These are phyloP conservation scores for Poeciliopsis presidionis DNA, from an alignment of 2,797 vertebrate genomes.

Conservation along the genomic window DNA sequence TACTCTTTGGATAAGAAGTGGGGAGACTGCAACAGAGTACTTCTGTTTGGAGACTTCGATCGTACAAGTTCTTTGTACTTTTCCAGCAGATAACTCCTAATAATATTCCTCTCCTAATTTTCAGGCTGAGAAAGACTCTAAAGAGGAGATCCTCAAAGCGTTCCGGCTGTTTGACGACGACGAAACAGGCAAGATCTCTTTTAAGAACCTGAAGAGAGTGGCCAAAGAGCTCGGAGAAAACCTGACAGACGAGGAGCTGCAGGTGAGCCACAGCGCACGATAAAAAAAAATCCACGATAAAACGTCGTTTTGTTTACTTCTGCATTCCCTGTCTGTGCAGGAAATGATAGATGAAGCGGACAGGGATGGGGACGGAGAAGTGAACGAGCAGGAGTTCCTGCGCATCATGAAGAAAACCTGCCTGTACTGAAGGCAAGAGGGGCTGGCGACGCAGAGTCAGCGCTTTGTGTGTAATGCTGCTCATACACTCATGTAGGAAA, in stretches of 20 bases:
- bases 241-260: slow-evolving; percentile 93
- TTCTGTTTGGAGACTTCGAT: background rate
- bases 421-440: slow-evolving; percentile 82
- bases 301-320: background rate
- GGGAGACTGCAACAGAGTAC: background rate
- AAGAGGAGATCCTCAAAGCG: slow-evolving; percentile 96
- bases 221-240: slow-evolving; percentile 94
- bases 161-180: slow-evolving; percentile 95
- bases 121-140: slow-evolving; percentile 95
- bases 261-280: slow-evolving; percentile 75
- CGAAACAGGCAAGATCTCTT: slow-evolving; percentile 95
- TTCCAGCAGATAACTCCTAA: background rate
- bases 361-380: slow-evolving; percentile 92
- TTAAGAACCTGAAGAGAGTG: slow-evolving; percentile 92
- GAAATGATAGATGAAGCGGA: slow-evolving; percentile 97
- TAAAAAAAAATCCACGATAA: too few relatives aligned
- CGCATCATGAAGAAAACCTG: slow-evolving; percentile 97
- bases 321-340: slow-evolving; percentile 65
- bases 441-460: background rate
- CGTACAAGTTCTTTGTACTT: background rate
- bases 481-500: slow-evolving; percentile 18
- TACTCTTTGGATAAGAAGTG: background rate
- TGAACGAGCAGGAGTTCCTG: slow-evolving; percentile 94
- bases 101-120: slow-evolving; percentile 1
- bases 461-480: slow-evolving; percentile 50